Percentiles rank a stretch among this genome's conserved stretches.
phyloP scores from a whole-genome alignment of 2,888 invertebrate species.

The Tinea trinotella region DNA sequence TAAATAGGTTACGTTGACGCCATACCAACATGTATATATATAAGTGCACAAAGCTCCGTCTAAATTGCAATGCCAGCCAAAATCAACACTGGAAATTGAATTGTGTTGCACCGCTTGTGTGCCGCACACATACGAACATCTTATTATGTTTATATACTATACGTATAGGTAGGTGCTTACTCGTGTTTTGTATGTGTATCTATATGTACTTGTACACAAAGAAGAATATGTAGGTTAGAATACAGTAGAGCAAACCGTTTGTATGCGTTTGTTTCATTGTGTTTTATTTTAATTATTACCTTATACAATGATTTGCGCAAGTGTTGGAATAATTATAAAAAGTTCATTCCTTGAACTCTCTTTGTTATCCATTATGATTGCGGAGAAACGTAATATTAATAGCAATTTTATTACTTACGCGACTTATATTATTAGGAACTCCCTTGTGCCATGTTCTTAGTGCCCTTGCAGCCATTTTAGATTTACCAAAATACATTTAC shows the following conservation, averaged over 20 bases:
- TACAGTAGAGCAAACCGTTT: neutral
- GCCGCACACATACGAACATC: neutral
- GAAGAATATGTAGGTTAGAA: neutral
- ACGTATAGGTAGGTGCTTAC: too few species aligned
- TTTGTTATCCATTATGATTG: neutral
- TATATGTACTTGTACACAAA: neutral
- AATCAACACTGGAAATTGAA: conserved; percentile 19
- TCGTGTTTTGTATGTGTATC: too few species aligned
- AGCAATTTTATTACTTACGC: neutral
- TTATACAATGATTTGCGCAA: neutral
- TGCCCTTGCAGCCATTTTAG: conserved; percentile 62
- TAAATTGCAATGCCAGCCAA: conserved; percentile 18
- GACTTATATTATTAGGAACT: neutral
- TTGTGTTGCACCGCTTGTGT: conserved; percentile 14
- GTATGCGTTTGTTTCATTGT: neutral
- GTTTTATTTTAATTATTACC: neutral
- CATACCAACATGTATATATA: neutral
- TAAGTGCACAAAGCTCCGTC: conserved; percentile 15
- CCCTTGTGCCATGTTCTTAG: conserved; percentile 49
- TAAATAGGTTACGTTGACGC: conserved; percentile 8
- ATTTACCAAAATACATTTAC: conserved; percentile 65
- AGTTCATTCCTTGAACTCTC: neutral
- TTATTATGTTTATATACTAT: neutral
- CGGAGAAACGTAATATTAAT: neutral
- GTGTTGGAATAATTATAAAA: neutral